A percentile compares a stretch with the other conserved stretches of the same genome.
Conservation (phyloP, 2,113 vertebrate species). For the Podarcis raffonei region DNA sequence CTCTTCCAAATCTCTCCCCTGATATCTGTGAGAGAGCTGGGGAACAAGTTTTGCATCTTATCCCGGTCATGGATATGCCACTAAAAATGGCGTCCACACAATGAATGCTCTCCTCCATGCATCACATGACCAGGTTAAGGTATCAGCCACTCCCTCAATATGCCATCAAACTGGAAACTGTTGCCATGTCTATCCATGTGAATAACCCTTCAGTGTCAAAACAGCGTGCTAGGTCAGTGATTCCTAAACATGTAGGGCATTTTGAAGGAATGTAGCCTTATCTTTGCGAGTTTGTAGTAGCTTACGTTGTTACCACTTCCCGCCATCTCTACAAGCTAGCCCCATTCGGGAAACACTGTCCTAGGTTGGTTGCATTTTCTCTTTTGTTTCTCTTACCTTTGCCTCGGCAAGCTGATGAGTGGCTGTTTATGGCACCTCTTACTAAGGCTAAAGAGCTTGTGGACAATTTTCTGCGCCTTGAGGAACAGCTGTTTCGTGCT, state of each 20-base stretch:
- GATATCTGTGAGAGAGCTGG: background rate
- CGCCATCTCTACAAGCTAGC: background rate
- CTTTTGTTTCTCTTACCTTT: constrained; percentile 82
- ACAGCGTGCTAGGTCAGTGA: background rate
- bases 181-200: rapidly evolving
- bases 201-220: background rate
- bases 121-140: background rate
- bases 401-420: constrained; percentile 85
- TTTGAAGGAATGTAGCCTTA: background rate
- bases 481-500: constrained; percentile 87
- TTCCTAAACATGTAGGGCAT: background rate
- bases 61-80: background rate
- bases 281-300: background rate
- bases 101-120: background rate
- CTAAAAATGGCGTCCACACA: background rate
- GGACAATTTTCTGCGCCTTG: constrained; percentile 91
- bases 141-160: background rate
- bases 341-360: background rate
- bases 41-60: background rate
- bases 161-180: rapidly evolving
- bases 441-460: constrained; percentile 96
- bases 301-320: background rate
- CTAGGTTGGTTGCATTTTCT: background rate
- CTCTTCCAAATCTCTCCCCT: too few species aligned
- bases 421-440: constrained; percentile 95